A percentile compares a stretch with the other conserved stretches of the same genome.
Evolutionary conservation across 1,140 invertebrate species (phyloP).

Genomic region (Dryas iulia): DNA sequence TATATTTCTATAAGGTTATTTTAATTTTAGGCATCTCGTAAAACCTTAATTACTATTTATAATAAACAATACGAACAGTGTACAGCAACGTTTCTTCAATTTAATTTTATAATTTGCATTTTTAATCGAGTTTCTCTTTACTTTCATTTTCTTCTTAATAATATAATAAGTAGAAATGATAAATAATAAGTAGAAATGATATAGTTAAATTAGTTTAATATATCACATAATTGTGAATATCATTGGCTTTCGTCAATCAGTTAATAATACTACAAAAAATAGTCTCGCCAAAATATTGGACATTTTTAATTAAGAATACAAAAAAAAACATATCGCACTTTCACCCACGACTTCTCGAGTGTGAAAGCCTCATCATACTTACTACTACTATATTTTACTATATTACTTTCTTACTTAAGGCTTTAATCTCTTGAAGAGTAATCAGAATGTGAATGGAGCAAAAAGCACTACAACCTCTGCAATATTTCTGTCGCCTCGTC

Average conservation of each 20-base stretch:
- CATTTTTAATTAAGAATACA: neutral
- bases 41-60: neutral
- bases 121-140: conserved; percentile 9
- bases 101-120: neutral
- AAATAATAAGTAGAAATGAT: neutral
- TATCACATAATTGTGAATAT: neutral
- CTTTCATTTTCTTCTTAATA: neutral
- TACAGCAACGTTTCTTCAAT: neutral
- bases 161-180: neutral
- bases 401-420: no score
- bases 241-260: neutral
- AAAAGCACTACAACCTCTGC: no score
- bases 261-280: no score
- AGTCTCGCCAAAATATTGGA: neutral
- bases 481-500: no score
- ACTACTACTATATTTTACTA: neutral
- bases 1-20: no score
- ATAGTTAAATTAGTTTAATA: neutral
- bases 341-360: neutral
- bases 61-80: neutral
- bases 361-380: neutral
- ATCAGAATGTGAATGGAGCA: no score
- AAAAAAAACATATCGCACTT: neutral
- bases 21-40: neutral
- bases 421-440: no score